Evolutionary conservation across 2,888 invertebrate species (phyloP).

Genomic region (Adineta ricciae): DNA sequence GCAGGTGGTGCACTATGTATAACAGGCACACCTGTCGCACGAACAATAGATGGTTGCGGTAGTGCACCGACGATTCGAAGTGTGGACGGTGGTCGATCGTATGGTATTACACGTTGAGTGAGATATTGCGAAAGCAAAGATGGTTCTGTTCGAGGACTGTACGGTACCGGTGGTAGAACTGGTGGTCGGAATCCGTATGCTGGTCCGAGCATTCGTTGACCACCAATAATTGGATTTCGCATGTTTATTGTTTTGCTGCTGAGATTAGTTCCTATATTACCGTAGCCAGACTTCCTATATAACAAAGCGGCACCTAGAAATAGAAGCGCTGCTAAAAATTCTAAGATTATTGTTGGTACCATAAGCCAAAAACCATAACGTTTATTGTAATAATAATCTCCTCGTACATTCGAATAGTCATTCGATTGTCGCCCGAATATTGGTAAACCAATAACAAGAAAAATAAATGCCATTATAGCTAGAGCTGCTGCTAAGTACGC

Average conservation of each 20-base stretch:
- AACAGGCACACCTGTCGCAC: background rate
- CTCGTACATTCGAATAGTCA: background rate
- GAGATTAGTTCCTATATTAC: background rate
- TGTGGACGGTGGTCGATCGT: background rate
- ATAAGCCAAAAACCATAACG: slow-evolving; percentile 16
- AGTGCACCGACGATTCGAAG: background rate
- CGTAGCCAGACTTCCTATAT: background rate
- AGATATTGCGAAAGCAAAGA: background rate
- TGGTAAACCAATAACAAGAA: background rate
- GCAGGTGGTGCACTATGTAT: background rate
- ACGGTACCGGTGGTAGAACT: background rate
- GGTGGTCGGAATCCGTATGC: background rate
- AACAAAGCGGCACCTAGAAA: background rate
- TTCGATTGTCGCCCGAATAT: background rate
- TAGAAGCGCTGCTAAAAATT: background rate
- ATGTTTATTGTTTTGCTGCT: too few relatives aligned
- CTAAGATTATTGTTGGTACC: background rate
- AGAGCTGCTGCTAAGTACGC: background rate
- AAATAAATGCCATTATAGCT: background rate
- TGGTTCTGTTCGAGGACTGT: background rate
- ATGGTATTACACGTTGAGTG: background rate
- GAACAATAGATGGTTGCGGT: background rate
- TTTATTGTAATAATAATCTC: background rate
- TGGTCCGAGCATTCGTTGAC: background rate
- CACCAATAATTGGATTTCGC: background rate